phyloP scores from a whole-genome alignment of 2,797 vertebrate species.

The Psittacula echo region DNA sequence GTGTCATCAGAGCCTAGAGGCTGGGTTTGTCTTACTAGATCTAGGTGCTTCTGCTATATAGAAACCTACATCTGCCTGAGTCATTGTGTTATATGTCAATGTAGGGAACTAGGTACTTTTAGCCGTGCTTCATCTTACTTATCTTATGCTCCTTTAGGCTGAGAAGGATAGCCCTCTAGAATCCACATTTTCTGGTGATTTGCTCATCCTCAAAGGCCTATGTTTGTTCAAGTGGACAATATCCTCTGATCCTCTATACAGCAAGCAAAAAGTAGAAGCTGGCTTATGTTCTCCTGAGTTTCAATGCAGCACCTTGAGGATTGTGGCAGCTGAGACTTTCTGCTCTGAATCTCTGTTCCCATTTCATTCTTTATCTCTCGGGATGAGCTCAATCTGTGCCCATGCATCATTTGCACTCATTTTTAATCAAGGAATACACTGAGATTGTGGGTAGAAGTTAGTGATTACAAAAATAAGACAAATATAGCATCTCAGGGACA shows the following conservation, averaged over 20 bases:
- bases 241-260: neutral
- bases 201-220: neutral
- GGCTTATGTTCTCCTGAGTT: neutral
- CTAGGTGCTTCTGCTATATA: neutral
- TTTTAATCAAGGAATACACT: neutral
- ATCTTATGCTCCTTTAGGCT: neutral
- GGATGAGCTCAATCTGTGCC: neutral
- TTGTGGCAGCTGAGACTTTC: neutral
- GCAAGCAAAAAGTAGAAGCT: neutral
- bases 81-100: fast-evolving
- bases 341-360: neutral
- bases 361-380: neutral
- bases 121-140: neutral
- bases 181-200: neutral
- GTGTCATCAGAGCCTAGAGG: fast-evolving
- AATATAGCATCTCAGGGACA: neutral
- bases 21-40: neutral
- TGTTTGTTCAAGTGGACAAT: neutral
- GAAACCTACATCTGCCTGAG: neutral
- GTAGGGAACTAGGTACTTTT: neutral
- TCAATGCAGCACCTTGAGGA: neutral
- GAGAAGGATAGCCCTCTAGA: neutral
- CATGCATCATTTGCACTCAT: neutral
- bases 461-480: neutral
- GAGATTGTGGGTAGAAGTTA: neutral